Percentiles rank a stretch among this genome's conserved stretches.
Evolutionary conservation across 2,888 invertebrate genomes (phyloP).

Genomic region (Aplocera efformata): DNA sequence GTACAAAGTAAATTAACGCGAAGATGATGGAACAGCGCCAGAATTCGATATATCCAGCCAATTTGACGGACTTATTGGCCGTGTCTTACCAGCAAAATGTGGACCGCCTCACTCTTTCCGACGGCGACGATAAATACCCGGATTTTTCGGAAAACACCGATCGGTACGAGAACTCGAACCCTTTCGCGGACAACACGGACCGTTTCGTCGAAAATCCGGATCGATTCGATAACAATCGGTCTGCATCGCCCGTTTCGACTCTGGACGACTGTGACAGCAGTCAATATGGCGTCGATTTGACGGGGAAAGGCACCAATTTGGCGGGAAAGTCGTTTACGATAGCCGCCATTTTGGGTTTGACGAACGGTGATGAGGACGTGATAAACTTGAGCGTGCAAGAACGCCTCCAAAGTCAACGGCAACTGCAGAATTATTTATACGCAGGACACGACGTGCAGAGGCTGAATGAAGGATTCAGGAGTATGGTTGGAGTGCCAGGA

Average conservation of each 20-base stretch:
- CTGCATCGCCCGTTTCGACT: constrained; percentile 61
- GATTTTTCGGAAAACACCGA: constrained; percentile 9
- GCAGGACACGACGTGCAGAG: constrained; percentile 65
- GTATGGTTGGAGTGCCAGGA: constrained; percentile 52
- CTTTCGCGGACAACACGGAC: constrained; percentile 22
- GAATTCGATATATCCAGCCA: constrained; percentile 55
- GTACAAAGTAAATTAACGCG: constrained; percentile 33
- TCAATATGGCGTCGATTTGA: constrained; percentile 68
- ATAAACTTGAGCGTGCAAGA: constrained; percentile 81
- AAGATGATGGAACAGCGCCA: constrained; percentile 65
- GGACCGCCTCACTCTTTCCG: constrained; percentile 47
- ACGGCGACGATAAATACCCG: constrained; percentile 39
- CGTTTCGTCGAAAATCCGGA: constrained; percentile 34
- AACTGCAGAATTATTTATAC: constrained; percentile 65
- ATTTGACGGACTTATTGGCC: constrained; percentile 58
- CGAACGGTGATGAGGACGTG: constrained; percentile 72
- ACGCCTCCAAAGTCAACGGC: constrained; percentile 63
- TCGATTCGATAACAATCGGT: constrained; percentile 43
- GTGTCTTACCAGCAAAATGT: constrained; percentile 64
- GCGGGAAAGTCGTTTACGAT: constrained; percentile 90
- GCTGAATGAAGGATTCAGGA: constrained; percentile 63
- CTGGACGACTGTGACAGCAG: constrained; percentile 64
- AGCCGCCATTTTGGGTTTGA: constrained; percentile 91
- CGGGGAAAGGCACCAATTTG: constrained; percentile 65
- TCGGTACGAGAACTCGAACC: constrained; percentile 43